Conservation (phyloP, 2,113 vertebrate genomes). For the Seriola aureovittata region DNA sequence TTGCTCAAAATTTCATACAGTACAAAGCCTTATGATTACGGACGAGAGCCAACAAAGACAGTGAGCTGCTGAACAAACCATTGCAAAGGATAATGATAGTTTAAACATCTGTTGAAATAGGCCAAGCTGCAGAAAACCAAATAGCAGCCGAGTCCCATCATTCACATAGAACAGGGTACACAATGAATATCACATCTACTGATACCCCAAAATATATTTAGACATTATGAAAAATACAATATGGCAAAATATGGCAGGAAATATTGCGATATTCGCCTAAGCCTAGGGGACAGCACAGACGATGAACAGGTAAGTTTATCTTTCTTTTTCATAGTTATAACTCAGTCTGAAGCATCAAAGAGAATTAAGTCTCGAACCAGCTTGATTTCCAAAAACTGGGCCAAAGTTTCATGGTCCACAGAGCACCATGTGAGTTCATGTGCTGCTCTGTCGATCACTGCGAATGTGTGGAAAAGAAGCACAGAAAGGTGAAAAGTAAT, state of each 20-base stretch:
- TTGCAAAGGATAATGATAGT: slow-evolving; percentile 23
- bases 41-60: neutral
- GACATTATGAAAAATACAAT: no score
- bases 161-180: slow-evolving; percentile 19
- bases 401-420: slow-evolving; percentile 32
- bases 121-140: slow-evolving; percentile 60
- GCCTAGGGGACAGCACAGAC: neutral
- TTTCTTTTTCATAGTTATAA: neutral
- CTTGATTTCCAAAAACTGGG: slow-evolving; percentile 31
- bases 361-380: slow-evolving; percentile 19
- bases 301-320: neutral
- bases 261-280: no score
- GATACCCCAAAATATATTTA: neutral
- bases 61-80: neutral
- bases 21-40: neutral
- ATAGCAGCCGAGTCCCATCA: slow-evolving; percentile 6
- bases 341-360: slow-evolving; percentile 1
- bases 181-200: neutral
- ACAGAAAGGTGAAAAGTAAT: slow-evolving; percentile 28
- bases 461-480: slow-evolving; percentile 36
- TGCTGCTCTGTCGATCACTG: slow-evolving; percentile 27
- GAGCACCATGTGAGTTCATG: slow-evolving; percentile 20
- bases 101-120: slow-evolving; percentile 59
- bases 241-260: no score
- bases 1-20: neutral